Evolutionary conservation across 2,888 invertebrate species (phyloP), one percentile per base, ranked within the genome.

Genomic region (Caenorhabditis doughertyi): DNA sequence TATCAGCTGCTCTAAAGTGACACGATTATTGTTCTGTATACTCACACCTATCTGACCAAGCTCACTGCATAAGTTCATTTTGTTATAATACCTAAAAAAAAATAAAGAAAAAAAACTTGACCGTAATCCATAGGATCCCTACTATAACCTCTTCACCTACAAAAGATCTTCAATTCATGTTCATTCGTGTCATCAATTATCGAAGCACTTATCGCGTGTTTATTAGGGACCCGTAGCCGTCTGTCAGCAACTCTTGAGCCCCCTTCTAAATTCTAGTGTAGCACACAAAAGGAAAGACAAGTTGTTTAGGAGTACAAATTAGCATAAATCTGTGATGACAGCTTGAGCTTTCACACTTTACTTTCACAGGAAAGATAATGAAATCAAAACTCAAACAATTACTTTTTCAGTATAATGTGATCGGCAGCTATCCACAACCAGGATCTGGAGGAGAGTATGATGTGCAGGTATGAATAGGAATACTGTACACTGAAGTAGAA

Each of bases 381-480:
- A 47, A 73, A 73, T 73, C 53, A 64, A 65, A 21, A 35, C 49
- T 60, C 35, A 56, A 56, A 56, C 21, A 53, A 58, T 47, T 29
- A 21, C 16, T 39, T 2, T 88, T 89, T 56, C 84, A 89, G 89
- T 90, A 90, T 81, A 84, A 90, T 73, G 89, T 89, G 18, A 87
- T 85, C 64, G 90, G 89, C 5, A 84, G 73, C 49, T 81, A 85
- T 39, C 88, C 90, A 13, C 70, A 82, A 53, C 89, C 90, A 9
- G 90, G 90, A 49, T 82, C 81, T 8, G 90, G 90, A 16, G 90
- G 90, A 65, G 89, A 89, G 58, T 90, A 90, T 47, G 82, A 87
- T 72, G 90, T 90, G 18, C 89, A 89, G 83, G 87, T 86, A 21
- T 21, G 32, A 39, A 2, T 11, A 39, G 5, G 42, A 7, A 13